Evolutionary conservation across 1,140 invertebrate species (phyloP), one percentile per base, ranked within the genome.

Genomic region (Stenopsyche tienmushanensis): DNA sequence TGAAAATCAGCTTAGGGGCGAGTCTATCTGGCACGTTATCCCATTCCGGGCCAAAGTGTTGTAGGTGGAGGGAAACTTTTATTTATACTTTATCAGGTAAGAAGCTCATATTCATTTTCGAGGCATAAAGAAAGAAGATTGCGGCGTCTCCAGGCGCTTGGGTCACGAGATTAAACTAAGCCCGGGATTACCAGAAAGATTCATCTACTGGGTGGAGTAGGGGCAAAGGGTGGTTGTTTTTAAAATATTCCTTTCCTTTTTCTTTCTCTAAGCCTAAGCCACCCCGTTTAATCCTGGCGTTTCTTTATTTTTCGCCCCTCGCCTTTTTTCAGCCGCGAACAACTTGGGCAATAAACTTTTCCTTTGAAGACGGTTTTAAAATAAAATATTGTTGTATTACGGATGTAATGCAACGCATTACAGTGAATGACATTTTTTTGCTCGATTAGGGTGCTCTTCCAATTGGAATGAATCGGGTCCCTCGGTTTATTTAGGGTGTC

Each of bases 151-250:
- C 23, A 47, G 39, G 25, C 34, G 26, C 15, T 15, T 25, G 50
- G 67, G 67, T 69, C 64, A 63, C 53, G 45, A 64, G 67, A 69
- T 69, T 65, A 69, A 62, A 54, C 55, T 63, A 65, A 69, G 53
- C 67, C 55, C 8, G 21, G 64, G 65, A 54, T 70, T 70, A 64
- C 54, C 47, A 9, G 23, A 15, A 60, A 55, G 49, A 70, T 70
- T 66, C 60, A 62, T 59, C 68, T 59, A 55, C 64, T 52, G 23
- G 41, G 45, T 13, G 21, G 29, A 34, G 53, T 29, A 44, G 34
- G 15, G 9, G 54, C 15, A 15, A 24, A 17, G 52, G 25, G 49
- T 42, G 50, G 53, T 34, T 66, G 34, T 66, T 60, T 66, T 66
- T 54, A 39, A 55, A 66, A 66, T 49, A 60, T 70, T 69, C 58